Base-by-base conservation (phyloP, 2,113 vertebrate species). In the Clarias batrachus region DNA sequence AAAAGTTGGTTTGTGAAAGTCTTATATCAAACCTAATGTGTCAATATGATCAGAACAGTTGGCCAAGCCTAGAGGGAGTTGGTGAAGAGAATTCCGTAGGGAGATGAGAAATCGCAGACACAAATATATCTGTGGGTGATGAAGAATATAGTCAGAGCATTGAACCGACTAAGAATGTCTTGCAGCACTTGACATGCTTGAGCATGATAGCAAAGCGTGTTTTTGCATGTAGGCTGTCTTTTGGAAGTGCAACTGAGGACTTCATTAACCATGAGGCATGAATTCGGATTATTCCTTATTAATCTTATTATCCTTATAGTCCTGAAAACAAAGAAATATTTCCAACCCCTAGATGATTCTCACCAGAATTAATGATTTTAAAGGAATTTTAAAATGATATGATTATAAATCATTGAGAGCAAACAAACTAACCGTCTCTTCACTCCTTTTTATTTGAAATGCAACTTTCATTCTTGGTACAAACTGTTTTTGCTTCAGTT, bases 221-320 rank as follows among this genome's bases (percentile, higher is more conserved):
- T 87, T 83, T 48, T 83, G 73, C 86, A 83, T n/a, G 73, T 68
- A 83, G 73, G 48, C 60, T 57, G 65, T 27, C 33, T 57, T 57
- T 54, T n/a, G 68, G 84, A 78, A 37, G 37, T 33, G 65, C 27
- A 41, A 41, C 21, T 21, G 11, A 65, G 2, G 52, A 79, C 4
- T 41, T n/a, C 12, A 78, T 8, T 63, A 66, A 79, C 17, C 76
- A 3, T 57, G 8, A 68, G 27, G 2, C 73, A 65, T 54, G 65
- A 21, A 30, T n/a, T 62, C 10, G 2, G 16, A 54, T 13, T 19
- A 68, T 57, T 57, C 25, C 21, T 13, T 76, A 54, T 76, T 33
- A 4, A 65, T 11, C 17, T 21, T 70, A 33, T 70, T 37, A 9
- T 8, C 23, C 48, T n/a, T 76, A 76, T n/a, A 4, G 21, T 74